Percentiles rank a stretch among this genome's conserved stretches.
These are phyloP conservation scores for Lacanobia wlatinum DNA, from an alignment of 2,888 invertebrate genomes.

Conservation along the genomic window DNA sequence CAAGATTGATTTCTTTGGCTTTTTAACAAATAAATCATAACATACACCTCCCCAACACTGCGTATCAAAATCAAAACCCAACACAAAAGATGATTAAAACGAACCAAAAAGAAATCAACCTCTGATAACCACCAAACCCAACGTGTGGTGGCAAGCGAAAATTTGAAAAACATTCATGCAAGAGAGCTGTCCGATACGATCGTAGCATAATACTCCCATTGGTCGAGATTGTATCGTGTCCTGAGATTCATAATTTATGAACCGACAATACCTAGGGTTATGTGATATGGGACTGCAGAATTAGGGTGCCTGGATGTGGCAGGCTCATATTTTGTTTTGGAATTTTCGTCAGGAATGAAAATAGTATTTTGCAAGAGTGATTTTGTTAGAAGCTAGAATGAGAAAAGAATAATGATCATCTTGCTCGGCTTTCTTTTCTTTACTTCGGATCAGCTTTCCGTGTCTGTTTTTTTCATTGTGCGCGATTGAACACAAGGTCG, in stretches of 20 bases:
- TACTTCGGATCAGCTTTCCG: too few relatives aligned
- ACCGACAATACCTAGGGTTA: slow-evolving; percentile 78
- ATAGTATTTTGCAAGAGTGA: too few relatives aligned
- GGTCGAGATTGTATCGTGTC: slow-evolving; percentile 85
- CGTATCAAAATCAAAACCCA: not conserved
- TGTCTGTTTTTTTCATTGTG: too few relatives aligned
- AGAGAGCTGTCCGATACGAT: slow-evolving; percentile 72
- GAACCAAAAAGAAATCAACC: slow-evolving; percentile 16
- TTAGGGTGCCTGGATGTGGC: slow-evolving; percentile 54
- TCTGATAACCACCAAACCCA: slow-evolving; percentile 12
- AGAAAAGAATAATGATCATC: not conserved
- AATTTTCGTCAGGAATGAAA: not conserved
- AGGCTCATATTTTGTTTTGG: not conserved
- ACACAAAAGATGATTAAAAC: slow-evolving; percentile 21
- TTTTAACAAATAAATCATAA: not conserved
- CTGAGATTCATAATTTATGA: slow-evolving; percentile 88
- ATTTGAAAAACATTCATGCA: slow-evolving; percentile 71
- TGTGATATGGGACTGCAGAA: slow-evolving; percentile 67
- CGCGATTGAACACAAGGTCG: too few relatives aligned
- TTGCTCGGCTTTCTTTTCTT: too few relatives aligned
- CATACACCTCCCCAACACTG: not conserved
- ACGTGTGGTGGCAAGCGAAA: slow-evolving; percentile 65
- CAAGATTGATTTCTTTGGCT: too few relatives aligned
- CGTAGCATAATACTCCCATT: slow-evolving; percentile 85
- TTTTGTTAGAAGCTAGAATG: not conserved